Evolutionary conservation across 1,140 invertebrate species (phyloP), one percentile per base, ranked within the genome.

Genomic region (Hyles vespertilio): DNA sequence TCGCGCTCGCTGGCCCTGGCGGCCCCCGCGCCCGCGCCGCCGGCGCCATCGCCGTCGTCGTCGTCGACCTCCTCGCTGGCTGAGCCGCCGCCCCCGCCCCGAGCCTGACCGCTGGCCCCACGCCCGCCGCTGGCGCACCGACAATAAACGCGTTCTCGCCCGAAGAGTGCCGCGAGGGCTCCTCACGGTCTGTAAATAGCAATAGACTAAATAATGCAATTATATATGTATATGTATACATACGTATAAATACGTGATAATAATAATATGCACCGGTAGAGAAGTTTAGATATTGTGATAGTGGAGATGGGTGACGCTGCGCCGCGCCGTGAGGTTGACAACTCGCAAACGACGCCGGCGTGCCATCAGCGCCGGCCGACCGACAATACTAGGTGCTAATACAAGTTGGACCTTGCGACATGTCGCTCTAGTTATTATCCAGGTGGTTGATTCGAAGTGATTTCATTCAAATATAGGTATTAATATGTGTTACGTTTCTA

Each of bases 11-110:
- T 85, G 33, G 84, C 85, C 10, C 63, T 87, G 48, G 80, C 74
- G 1, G 77, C 78, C 0, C 82, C 87, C 3, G 77, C 81, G 3
- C 77, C 81, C 1, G 75, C 89, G 11, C 89, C 87, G 3, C 86
- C 90, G 0, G 87, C 91, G n/a, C 90, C 89, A 6, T 91, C 91
- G 36, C 91, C 91, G 48, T 91, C 91, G 56, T 91, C 91, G 1
- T 91, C 91, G 53, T 91, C 91, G 40, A 91, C 91, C 10, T 91
- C 91, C 10, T 92, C 91, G 71, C 77, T 91, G 70, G 82, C 84
- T 36, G 77, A 90, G 64, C 84, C 78, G 49, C 84, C 84, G 51
- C 80, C 79, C 7, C 74, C 75, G 5, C 72, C 82, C 50, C 87
- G 81, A 58, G 81, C 84, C 76, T 88, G 84, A 88, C 87, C 81